Evolutionary conservation across 2,888 invertebrate genomes (phyloP), one percentile per base, ranked within the genome.

Genomic region (Idaea dimidiata): DNA sequence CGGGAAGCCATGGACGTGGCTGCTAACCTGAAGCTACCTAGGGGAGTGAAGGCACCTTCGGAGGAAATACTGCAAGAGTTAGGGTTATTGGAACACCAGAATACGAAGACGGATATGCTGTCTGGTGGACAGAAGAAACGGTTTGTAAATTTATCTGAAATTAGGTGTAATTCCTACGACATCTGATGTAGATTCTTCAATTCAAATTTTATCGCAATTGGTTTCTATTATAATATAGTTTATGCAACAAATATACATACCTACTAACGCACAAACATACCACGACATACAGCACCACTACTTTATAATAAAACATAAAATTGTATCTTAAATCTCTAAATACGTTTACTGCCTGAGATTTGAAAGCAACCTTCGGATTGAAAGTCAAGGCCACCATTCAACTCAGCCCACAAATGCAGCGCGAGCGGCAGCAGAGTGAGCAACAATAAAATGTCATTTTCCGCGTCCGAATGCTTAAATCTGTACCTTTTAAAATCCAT

Each of bases 71-170:
- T 96, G 55, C 93, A 94, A 57, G 94, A 94, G 67, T 82, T 96
- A 65, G 94, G 95, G 0, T 84, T 96, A 31, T 81, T 91, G 59
- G 94, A 95, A 68, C 94, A 95, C 72, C 93, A 93, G 76, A 84
- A 95, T 72, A 95, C 96, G 0, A 89, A 93, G 70, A 95, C 95
- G 0, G 94, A 93, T 73, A 85, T 84, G 68, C 76, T 94, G 16
- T 97, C 97, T 17, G 97, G 97, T 24, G 97, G 97, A 1, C 97
- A 97, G 86, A 94, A 95, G 68, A 97, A 97, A 82, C 85, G 94
- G 93, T 92, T 62, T 63, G 69, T 59, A 31, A 43, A 43, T 10
- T 10, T 32, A 8, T 32, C 10, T 32, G 10, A 32, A 8, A 32
- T n/a, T n/a, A n/a, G n/a, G n/a, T n/a, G n/a, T n/a, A n/a, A n/a